phyloP scores from a whole-genome alignment of 2,113 vertebrate species.

The Seriola aureovittata region DNA sequence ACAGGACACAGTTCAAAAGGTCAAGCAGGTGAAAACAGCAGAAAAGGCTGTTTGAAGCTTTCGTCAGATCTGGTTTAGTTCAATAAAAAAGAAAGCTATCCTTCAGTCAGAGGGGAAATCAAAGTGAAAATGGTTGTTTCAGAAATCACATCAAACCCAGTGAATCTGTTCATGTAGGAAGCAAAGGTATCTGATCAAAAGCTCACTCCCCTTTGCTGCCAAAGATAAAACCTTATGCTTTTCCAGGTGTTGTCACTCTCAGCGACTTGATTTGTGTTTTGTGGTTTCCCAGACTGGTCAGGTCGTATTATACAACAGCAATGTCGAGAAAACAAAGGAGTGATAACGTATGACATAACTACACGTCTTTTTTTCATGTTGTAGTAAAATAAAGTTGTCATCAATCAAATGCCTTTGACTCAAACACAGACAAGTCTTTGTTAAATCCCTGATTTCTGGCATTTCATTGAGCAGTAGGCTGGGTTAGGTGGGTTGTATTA shows the following conservation, averaged over 20 bases:
- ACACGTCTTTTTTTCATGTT: not conserved
- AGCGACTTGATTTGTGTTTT: constrained; percentile 42
- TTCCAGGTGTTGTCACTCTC: constrained; percentile 32
- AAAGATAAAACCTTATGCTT: constrained; percentile 21
- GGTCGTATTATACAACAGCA: constrained; percentile 1
- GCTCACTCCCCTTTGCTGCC: constrained; percentile 33
- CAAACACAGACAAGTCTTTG: constrained; percentile 13
- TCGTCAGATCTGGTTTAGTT: not conserved
- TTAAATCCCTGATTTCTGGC: not conserved
- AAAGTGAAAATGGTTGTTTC: constrained; percentile 2
- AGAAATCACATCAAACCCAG: constrained; percentile 7
- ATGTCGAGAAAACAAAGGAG: not conserved
- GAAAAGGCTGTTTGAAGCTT: not conserved
- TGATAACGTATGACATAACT: not conserved
- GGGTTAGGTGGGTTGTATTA: constrained; percentile 70
- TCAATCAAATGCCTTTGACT: not conserved
- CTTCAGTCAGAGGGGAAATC: constrained; percentile 11
- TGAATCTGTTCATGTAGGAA: not conserved
- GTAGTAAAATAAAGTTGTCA: constrained; percentile 1
- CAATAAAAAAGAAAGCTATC: not conserved
- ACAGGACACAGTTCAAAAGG: constrained; percentile 9
- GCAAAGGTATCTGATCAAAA: constrained; percentile 49
- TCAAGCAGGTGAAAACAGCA: constrained; percentile 20
- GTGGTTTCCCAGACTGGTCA: constrained; percentile 10
- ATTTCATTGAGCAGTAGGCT: not conserved